Conservation (phyloP, 2,888 invertebrate genomes). For the Idaea straminata region DNA sequence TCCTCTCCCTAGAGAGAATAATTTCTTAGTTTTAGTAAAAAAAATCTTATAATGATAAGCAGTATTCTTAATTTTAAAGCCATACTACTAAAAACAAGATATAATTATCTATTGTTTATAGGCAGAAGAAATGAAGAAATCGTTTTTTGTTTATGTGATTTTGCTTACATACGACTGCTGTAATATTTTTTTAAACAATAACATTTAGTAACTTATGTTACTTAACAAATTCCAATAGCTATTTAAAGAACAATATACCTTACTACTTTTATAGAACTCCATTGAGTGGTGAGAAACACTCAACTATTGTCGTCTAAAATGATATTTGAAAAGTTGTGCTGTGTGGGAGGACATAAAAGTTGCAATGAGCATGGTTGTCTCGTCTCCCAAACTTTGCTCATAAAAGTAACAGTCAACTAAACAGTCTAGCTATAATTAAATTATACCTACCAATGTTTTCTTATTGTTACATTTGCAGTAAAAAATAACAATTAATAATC, state of each 20-base stretch:
- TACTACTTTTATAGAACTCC: not conserved
- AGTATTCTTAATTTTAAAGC: too few relatives aligned
- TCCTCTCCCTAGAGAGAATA: too few relatives aligned
- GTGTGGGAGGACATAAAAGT: not conserved
- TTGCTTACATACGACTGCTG: too few relatives aligned
- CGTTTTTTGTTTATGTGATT: not conserved
- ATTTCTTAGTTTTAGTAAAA: too few relatives aligned
- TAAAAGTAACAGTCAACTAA: not conserved
- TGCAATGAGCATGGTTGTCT: slow-evolving; percentile 1
- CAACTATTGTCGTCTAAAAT: not conserved
- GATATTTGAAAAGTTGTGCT: not conserved
- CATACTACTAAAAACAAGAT: too few relatives aligned
- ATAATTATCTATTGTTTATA: too few relatives aligned
- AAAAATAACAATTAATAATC: too few relatives aligned
- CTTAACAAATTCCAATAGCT: not conserved
- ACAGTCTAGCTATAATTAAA: not conserved
- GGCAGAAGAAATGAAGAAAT: too few relatives aligned
- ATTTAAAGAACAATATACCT: not conserved
- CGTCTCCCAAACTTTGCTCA: not conserved
- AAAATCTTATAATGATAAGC: too few relatives aligned
- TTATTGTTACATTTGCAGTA: too few relatives aligned
- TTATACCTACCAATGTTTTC: not conserved
- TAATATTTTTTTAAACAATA: too few relatives aligned
- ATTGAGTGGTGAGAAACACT: not conserved
- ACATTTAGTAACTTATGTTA: not conserved